Conservation (phyloP, 1,140 invertebrate genomes). For the Dreissena rostriformis region DNA sequence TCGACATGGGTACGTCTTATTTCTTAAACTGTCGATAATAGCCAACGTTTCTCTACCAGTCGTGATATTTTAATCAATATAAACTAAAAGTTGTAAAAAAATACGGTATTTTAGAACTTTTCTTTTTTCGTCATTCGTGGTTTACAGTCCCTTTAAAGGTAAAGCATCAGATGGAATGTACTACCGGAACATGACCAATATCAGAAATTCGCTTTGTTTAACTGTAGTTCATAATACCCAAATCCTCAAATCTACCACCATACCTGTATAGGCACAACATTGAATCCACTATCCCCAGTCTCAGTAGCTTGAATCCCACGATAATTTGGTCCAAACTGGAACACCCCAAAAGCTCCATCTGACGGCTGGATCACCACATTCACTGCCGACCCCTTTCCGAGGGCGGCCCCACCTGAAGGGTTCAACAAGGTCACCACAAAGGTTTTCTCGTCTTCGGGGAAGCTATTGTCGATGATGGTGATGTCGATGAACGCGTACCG, state of each 20-base stretch:
- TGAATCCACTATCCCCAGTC: slow-evolving; percentile 67
- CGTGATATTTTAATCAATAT: no score
- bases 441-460: slow-evolving; percentile 75
- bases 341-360: slow-evolving; percentile 78
- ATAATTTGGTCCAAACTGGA: slow-evolving; percentile 71
- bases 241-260: neutral
- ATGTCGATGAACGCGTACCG: slow-evolving; percentile 74
- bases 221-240: no score
- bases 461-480: slow-evolving; percentile 73
- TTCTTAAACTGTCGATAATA: no score
- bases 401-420: slow-evolving; percentile 72
- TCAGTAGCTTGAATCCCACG: slow-evolving; percentile 62
- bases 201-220: no score
- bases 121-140: no score
- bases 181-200: no score
- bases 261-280: slow-evolving; percentile 63
- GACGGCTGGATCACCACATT: slow-evolving; percentile 75
- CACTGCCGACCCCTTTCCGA: slow-evolving; percentile 71
- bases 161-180: no score
- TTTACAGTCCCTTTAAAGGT: no score
- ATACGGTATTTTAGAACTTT: no score
- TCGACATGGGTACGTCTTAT: no score
- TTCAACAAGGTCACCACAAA: slow-evolving; percentile 77
- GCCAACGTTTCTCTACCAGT: no score
- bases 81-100: no score